Conservation (phyloP, 2,113 vertebrate genomes). For the Vidua macroura region DNA sequence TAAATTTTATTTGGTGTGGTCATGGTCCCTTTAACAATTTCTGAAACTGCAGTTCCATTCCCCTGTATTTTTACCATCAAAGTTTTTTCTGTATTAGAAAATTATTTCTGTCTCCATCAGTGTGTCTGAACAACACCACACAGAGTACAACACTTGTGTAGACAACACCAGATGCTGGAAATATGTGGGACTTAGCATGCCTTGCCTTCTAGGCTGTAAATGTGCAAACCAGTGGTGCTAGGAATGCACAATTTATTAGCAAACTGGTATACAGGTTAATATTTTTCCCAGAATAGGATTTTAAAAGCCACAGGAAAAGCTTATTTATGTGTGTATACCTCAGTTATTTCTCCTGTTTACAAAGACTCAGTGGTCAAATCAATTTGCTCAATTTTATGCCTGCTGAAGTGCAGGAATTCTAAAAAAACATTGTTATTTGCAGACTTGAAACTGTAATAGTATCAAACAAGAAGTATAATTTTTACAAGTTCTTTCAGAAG, state of each 20-base stretch:
- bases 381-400: background rate
- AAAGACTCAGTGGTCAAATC: background rate
- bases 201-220: background rate
- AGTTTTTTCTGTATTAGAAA: background rate
- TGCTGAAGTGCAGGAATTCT: background rate
- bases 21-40: background rate
- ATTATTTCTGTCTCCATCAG: background rate
- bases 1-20: background rate
- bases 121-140: background rate
- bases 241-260: background rate
- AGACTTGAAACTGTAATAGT: background rate
- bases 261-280: background rate
- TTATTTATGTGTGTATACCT: background rate
- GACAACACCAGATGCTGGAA: background rate
- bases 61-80: background rate
- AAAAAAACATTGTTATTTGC: background rate
- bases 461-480: background rate
- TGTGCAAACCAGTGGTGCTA: background rate
- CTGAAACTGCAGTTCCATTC: background rate
- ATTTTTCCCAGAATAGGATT: background rate
- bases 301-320: background rate
- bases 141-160: background rate
- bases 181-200: background rate
- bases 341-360: background rate
- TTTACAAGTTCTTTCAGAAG: background rate